Evolutionary conservation across 1,140 invertebrate genomes (phyloP).

Genomic region (Rhagoletis zephyria): DNA sequence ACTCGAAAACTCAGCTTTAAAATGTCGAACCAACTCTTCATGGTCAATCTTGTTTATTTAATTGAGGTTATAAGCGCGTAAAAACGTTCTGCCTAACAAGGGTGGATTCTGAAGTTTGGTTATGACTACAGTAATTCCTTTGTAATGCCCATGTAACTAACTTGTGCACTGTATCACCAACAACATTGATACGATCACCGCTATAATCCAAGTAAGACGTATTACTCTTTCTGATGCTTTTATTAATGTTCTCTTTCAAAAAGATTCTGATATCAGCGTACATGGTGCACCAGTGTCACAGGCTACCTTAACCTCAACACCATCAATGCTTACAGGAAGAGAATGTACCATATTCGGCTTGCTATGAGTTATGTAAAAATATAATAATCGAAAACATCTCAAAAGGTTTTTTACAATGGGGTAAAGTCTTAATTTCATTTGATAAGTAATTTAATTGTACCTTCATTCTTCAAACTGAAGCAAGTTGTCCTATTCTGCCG

Average conservation of each 20-base stretch:
- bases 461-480: constrained; percentile 37
- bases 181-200: not conserved
- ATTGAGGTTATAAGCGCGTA: constrained; percentile 42
- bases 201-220: constrained; percentile 31
- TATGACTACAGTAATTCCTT: constrained; percentile 10
- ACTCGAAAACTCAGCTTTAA: no score
- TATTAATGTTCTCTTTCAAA: constrained; percentile 53
- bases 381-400: constrained; percentile 38
- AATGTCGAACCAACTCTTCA: no score
- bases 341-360: constrained; percentile 36
- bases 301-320: constrained; percentile 6
- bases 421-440: not conserved
- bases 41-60: no score
- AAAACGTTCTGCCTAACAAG: constrained; percentile 47
- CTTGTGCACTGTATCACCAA: constrained; percentile 47
- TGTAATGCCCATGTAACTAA: not conserved
- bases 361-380: constrained; percentile 44
- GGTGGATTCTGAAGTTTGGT: constrained; percentile 32
- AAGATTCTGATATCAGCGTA: constrained; percentile 37
- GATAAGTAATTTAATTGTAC: constrained; percentile 52
- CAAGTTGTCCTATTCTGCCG: constrained; percentile 50
- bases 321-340: constrained; percentile 42
- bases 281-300: no score
- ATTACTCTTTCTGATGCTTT: not conserved
- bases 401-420: constrained; percentile 5